These are phyloP conservation scores for Ridgeia piscesae DNA, from an alignment of 1,140 invertebrate genomes.

Conservation along the genomic window DNA sequence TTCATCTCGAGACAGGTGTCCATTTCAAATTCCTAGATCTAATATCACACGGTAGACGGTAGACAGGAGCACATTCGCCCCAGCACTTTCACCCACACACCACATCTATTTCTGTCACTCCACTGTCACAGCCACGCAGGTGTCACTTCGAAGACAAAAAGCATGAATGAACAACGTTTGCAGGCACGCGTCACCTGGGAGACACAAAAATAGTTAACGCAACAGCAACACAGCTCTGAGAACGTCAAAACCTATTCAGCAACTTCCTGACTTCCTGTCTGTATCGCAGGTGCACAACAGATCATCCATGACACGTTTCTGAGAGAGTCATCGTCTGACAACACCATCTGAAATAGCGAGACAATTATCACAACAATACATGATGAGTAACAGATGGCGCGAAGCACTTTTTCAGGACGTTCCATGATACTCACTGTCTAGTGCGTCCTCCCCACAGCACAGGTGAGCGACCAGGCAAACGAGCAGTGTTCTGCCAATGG, in stretches of 20 bases:
- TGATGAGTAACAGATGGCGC: neutral
- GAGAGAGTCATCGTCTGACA: neutral
- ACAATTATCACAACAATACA: conserved; percentile 1
- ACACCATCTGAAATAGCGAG: neutral
- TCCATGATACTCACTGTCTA: neutral
- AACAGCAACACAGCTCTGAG: neutral
- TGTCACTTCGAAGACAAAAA: neutral
- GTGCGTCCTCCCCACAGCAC: neutral
- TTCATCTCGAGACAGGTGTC: neutral
- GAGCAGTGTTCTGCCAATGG: neutral
- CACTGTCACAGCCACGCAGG: neutral
- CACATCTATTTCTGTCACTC: neutral
- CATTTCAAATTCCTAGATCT: neutral
- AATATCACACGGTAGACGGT: neutral
- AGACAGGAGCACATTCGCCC: neutral
- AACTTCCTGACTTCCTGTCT: neutral
- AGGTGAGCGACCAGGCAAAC: neutral
- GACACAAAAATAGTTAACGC: neutral
- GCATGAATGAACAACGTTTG: neutral
- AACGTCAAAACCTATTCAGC: neutral
- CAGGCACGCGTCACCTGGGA: neutral
- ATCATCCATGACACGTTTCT: neutral
- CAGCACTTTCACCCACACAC: neutral
- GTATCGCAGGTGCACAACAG: neutral
- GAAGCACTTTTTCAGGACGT: neutral